These are phyloP conservation scores for Entosphenus tridentatus DNA, from an alignment of 2,113 vertebrate species.

Conservation along the genomic window DNA sequence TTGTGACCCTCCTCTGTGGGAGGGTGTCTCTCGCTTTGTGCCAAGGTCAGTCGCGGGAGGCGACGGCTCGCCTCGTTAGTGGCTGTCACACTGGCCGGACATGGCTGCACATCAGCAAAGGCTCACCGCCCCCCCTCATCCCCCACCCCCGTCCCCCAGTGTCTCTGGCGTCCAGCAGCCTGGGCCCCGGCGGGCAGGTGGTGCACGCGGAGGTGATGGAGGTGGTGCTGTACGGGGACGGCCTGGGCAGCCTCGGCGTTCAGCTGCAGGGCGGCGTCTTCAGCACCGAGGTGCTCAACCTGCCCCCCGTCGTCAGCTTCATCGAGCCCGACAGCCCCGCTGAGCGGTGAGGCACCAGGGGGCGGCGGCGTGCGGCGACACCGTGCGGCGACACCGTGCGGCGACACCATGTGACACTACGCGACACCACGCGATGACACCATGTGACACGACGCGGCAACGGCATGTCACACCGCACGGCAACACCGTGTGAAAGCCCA, in stretches of 20 bases:
- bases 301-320: constrained; percentile 65
- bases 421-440: background rate
- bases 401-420: background rate
- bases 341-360: constrained; percentile 46
- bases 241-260: constrained; percentile 67
- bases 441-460: background rate
- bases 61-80: background rate
- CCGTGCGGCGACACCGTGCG: background rate
- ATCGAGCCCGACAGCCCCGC: constrained; percentile 85
- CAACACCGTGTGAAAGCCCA: background rate
- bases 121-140: background rate
- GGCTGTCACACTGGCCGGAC: background rate
- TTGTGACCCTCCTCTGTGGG: no score
- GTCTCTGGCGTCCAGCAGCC: constrained; percentile 65
- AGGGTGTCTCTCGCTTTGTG: no score
- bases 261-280: constrained; percentile 94
- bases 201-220: constrained; percentile 74
- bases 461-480: no score
- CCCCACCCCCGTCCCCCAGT: constrained; percentile 24
- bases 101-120: background rate
- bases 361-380: background rate
- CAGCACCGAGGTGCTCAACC: constrained; percentile 65
- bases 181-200: constrained; percentile 77
- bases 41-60: no score
- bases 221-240: constrained; percentile 57